A percentile compares a stretch with the other conserved stretches of the same genome.
These are phyloP conservation scores for Petrocephalus schoutedeni DNA, from an alignment of 2,797 vertebrate genomes.

Conservation along the genomic window DNA sequence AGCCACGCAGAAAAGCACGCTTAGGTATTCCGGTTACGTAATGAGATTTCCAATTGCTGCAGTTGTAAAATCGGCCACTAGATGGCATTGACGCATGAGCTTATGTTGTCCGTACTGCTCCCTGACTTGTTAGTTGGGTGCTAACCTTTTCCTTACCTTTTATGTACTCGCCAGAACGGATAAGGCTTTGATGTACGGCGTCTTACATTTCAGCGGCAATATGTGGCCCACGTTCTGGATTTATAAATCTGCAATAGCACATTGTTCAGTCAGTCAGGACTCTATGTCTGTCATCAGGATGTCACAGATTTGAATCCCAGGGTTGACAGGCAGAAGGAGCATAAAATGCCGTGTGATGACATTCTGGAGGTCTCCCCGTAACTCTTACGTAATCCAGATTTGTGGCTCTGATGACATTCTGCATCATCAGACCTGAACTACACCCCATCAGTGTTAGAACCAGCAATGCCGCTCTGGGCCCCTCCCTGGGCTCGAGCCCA, in stretches of 20 bases:
- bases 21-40: neutral
- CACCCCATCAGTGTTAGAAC: neutral
- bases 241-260: neutral
- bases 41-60: neutral
- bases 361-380: neutral
- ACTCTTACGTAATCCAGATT: neutral
- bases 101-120: neutral
- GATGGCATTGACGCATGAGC: neutral
- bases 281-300: neutral
- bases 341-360: neutral
- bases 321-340: neutral
- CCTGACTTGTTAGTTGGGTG: neutral
- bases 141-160: neutral
- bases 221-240: neutral
- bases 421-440: neutral
- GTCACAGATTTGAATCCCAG: neutral
- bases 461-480: slow-evolving; percentile 8
- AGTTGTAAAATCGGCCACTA: neutral
- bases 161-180: neutral
- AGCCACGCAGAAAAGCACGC: neutral
- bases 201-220: neutral
- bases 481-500: neutral
- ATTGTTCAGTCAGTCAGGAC: neutral
- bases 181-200: neutral
- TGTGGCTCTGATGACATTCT: neutral